These are phyloP conservation scores for Acropternis orthonyx DNA, from an alignment of 2,797 vertebrate genomes.

Conservation along the genomic window DNA sequence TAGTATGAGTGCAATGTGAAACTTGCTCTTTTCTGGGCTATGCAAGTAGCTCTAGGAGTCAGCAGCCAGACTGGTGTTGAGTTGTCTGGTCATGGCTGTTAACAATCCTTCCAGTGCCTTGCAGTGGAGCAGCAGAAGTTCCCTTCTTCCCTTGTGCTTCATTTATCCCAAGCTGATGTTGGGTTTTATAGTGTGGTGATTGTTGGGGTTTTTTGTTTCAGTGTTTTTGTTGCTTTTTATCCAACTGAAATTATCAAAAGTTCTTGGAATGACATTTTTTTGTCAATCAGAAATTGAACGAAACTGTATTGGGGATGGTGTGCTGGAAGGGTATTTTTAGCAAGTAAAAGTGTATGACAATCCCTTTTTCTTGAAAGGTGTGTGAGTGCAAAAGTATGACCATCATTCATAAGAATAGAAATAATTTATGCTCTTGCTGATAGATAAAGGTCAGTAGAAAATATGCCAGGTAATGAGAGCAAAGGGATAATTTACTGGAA, in stretches of 20 bases:
- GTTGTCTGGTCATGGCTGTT: background rate
- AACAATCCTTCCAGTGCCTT: background rate
- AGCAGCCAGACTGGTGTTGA: background rate
- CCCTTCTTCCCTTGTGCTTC: background rate
- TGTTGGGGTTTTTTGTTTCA: too few relatives aligned
- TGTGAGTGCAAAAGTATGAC: background rate
- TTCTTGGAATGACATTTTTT: background rate
- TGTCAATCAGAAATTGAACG: background rate
- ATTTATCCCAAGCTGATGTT: background rate
- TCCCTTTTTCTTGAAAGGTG: background rate
- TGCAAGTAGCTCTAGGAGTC: background rate
- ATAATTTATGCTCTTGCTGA: background rate
- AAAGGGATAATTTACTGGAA: slow-evolving; percentile 5
- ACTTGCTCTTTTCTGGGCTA: background rate
- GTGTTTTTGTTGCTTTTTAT: background rate
- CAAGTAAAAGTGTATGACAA: background rate
- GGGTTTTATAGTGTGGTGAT: background rate
- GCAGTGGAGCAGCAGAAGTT: background rate
- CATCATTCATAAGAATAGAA: background rate
- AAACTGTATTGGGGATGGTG: background rate
- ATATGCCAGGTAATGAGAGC: background rate
- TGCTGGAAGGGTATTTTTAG: background rate
- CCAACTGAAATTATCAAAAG: background rate
- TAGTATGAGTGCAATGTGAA: background rate
- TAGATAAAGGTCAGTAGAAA: background rate